Percentiles rank a stretch among this genome's conserved stretches.
Evolutionary conservation across 2,113 vertebrate genomes (phyloP).

Genomic region (Poecile atricapillus): DNA sequence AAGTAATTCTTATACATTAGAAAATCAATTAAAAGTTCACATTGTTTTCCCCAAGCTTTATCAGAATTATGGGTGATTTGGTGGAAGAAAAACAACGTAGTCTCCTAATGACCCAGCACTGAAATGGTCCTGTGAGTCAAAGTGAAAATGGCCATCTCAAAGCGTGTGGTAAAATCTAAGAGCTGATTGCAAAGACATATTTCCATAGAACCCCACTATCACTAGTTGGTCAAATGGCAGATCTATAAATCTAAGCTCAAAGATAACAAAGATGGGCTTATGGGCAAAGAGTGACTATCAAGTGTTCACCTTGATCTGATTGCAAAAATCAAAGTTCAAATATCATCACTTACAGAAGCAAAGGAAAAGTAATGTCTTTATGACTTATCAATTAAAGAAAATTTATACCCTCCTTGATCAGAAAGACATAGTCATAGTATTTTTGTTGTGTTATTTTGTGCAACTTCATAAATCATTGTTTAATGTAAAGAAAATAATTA

Average conservation of each 20-base stretch:
- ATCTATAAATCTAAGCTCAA: background rate
- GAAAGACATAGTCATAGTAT: background rate
- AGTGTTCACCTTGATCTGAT: background rate
- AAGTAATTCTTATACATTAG: background rate
- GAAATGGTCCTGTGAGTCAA: background rate
- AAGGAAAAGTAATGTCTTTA: background rate
- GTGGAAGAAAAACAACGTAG: background rate
- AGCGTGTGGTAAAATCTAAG: background rate
- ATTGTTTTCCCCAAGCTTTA: background rate
- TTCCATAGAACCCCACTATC: background rate
- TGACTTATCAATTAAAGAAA: background rate
- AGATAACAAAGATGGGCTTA: background rate
- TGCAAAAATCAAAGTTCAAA: background rate
- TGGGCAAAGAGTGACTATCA: background rate
- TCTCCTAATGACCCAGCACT: background rate
- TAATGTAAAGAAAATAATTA: background rate
- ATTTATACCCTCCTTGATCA: background rate
- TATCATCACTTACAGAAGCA: background rate
- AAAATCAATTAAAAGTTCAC: background rate
- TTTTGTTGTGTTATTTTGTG: background rate
- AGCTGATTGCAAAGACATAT: background rate
- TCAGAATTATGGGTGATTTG: background rate
- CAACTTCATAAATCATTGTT: rapidly evolving
- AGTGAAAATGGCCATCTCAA: background rate
- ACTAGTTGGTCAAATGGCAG: background rate